A percentile compares a stretch with the other conserved stretches of the same genome.
Evolutionary conservation across 2,797 vertebrate species (phyloP).

Genomic region (Kryptopterus vitreolus): DNA sequence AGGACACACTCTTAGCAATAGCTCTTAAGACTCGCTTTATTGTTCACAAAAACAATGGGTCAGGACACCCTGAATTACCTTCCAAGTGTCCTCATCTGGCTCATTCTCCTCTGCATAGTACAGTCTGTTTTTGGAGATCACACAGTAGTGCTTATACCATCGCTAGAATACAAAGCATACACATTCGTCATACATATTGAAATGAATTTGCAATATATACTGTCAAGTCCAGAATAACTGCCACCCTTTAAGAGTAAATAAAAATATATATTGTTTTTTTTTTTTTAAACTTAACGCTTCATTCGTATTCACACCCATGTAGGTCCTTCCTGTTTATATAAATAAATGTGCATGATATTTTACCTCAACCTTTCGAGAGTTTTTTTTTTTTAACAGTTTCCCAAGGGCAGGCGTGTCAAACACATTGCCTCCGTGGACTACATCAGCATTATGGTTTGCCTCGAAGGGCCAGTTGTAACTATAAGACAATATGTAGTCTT

Average conservation of each 20-base stretch:
- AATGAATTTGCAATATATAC: background rate
- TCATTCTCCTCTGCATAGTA: constrained; percentile 92
- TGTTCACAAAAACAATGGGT: background rate
- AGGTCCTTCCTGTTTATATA: background rate
- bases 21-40: background rate
- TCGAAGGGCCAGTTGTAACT: no score
- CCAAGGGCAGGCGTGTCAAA: no score
- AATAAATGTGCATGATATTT: background rate
- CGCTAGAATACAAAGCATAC: constrained; percentile 68
- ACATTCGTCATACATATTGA: constrained; percentile 16
- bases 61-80: constrained; percentile 61
- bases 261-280: background rate
- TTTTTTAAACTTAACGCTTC: background rate
- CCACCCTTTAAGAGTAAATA: background rate
- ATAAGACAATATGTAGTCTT: no score
- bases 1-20: background rate
- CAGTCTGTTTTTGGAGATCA: constrained; percentile 86
- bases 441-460: no score
- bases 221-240: background rate
- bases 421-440: no score
- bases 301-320: background rate
- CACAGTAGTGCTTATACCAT: constrained; percentile 93
- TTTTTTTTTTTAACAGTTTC: no score
- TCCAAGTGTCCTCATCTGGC: constrained; percentile 73
- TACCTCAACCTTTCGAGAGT: no score